Percentiles rank a stretch among this genome's conserved stretches.
Evolutionary conservation across 1,140 invertebrate genomes (phyloP).

Genomic region (Nixonia krombeini): DNA sequence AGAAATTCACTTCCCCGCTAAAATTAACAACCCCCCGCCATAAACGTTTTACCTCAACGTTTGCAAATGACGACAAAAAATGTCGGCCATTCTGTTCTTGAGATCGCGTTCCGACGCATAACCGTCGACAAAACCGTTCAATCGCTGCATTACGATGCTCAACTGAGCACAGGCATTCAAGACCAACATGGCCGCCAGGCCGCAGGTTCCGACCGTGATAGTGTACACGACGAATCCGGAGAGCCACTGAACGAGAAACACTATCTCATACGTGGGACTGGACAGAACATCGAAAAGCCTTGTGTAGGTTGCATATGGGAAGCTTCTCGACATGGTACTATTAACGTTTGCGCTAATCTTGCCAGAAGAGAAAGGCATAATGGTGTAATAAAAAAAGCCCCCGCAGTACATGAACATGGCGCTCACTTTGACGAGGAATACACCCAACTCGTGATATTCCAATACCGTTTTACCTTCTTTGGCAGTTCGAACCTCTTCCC

Average conservation of each 20-base stretch:
- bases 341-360: constrained; percentile 40
- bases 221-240: constrained; percentile 41
- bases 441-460: constrained; percentile 15
- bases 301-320: constrained; percentile 49
- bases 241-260: constrained; percentile 37
- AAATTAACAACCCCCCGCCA: too few species aligned
- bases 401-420: constrained; percentile 55
- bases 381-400: constrained; percentile 57
- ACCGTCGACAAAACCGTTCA: constrained; percentile 6
- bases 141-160: constrained; percentile 40
- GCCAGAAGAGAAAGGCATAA: constrained; percentile 53
- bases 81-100: constrained; percentile 37
- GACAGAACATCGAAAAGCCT: constrained; percentile 31
- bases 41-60: constrained; percentile 22
- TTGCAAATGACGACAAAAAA: constrained; percentile 50
- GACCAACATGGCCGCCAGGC: constrained; percentile 48
- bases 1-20: too few species aligned
- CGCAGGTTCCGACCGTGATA: constrained; percentile 32
- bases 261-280: constrained; percentile 39
- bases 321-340: constrained; percentile 37
- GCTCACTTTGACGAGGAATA: constrained; percentile 27
- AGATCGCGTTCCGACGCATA: not conserved
- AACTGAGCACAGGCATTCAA: constrained; percentile 55
- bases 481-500: constrained; percentile 12
- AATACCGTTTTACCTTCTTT: constrained; percentile 33